Evolutionary conservation across 2,888 invertebrate species (phyloP).

Genomic region (Mesoligia furuncula): DNA sequence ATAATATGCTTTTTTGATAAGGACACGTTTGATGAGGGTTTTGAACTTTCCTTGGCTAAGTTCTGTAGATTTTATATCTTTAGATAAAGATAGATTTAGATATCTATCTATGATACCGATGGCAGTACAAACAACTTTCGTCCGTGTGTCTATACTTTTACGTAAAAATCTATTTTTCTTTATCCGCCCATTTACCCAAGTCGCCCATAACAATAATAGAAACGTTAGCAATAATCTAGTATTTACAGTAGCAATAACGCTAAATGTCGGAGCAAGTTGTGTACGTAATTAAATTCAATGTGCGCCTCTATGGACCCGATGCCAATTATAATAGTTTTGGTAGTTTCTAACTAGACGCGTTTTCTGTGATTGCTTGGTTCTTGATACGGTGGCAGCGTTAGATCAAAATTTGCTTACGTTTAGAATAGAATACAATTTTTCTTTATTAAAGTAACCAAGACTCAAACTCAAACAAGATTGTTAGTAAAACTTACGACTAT

Average conservation of each 20-base stretch:
- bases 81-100: too few relatives aligned
- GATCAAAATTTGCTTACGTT: neutral
- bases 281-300: constrained; percentile 71
- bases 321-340: constrained; percentile 74
- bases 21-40: too few relatives aligned
- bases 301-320: constrained; percentile 69
- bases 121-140: neutral
- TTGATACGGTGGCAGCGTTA: constrained; percentile 37
- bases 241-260: constrained; percentile 65
- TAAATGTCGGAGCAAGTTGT: constrained; percentile 62
- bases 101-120: neutral
- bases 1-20: too few relatives aligned
- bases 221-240: constrained; percentile 48
- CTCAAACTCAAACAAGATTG: too few relatives aligned
- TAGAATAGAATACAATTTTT: too few relatives aligned
- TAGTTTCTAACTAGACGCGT: constrained; percentile 68
- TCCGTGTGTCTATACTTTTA: neutral
- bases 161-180: neutral
- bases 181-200: neutral
- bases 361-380: constrained; percentile 63
- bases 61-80: too few relatives aligned
- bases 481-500: too few relatives aligned
- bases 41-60: too few relatives aligned
- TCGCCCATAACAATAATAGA: constrained; percentile 8
- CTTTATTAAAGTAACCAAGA: too few relatives aligned